Conservation (phyloP, 2,113 vertebrate species). For the Podiceps cristatus region DNA sequence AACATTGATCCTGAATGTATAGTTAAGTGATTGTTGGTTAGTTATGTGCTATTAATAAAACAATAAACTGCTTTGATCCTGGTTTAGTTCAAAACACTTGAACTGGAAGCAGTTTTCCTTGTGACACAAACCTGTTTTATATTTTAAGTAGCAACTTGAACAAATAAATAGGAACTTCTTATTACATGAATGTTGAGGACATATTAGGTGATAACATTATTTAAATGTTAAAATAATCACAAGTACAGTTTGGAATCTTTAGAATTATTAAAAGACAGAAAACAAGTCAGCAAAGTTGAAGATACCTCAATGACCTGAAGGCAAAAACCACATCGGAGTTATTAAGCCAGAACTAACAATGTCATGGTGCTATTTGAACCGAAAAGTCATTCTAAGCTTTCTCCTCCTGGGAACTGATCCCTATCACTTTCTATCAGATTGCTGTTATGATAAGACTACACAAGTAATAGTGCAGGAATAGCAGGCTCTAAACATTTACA, state of each 20-base stretch:
- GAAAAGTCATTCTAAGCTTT: conserved; percentile 31
- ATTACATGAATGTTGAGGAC: background rate
- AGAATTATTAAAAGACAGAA: background rate
- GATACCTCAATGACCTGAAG: background rate
- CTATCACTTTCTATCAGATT: conserved; percentile 39
- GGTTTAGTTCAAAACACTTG: background rate
- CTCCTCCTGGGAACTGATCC: conserved; percentile 25
- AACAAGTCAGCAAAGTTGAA: background rate
- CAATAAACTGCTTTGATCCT: background rate
- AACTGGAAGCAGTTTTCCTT: background rate
- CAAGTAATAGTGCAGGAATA: conserved; percentile 18
- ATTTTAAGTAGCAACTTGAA: background rate
- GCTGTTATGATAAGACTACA: background rate
- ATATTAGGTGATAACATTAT: background rate
- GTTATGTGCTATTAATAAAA: background rate
- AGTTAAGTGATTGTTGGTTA: background rate
- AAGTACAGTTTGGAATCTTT: background rate
- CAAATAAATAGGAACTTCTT: background rate
- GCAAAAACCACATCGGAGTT: background rate
- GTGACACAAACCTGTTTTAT: background rate
- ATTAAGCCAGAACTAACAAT: conserved; percentile 42
- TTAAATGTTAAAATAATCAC: background rate
- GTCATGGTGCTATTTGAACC: conserved; percentile 11
- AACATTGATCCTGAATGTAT: background rate
- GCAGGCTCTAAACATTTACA: conserved; percentile 48